A percentile compares a stretch with the other conserved stretches of the same genome.
Evolutionary conservation across 2,888 invertebrate genomes (phyloP).

Genomic region (Eupithecia inturbata): DNA sequence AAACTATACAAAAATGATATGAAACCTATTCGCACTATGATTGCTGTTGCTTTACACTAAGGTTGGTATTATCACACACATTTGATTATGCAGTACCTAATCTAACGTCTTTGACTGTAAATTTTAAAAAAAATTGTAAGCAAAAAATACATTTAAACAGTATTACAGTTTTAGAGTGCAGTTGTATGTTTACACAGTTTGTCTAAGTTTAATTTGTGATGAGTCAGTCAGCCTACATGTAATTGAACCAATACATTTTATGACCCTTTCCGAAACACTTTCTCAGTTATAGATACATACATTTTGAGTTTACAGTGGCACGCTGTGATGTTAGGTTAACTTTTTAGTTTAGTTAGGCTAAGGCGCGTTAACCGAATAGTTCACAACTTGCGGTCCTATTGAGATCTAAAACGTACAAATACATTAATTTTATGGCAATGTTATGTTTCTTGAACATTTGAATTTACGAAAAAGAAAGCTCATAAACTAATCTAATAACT

Average conservation of each 20-base stretch:
- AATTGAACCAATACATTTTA: neutral
- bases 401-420: constrained; percentile 73
- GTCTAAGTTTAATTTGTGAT: neutral
- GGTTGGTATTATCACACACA: constrained; percentile 10
- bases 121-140: neutral
- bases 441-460: constrained; percentile 36
- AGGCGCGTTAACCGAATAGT: constrained; percentile 39
- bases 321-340: neutral
- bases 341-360: neutral
- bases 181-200: neutral
- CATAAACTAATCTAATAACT: neutral
- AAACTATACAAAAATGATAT: constrained; percentile 17
- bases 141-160: neutral
- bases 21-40: constrained; percentile 6
- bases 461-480: neutral
- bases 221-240: neutral
- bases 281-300: neutral
- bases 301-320: neutral
- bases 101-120: constrained; percentile 1
- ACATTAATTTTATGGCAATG: constrained; percentile 64
- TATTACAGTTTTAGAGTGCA: neutral
- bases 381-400: constrained; percentile 71
- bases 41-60: constrained; percentile 14
- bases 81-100: constrained; percentile 6
- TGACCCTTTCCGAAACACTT: neutral